Evolutionary conservation across 1,140 invertebrate species (phyloP).

Genomic region (Ridgeia piscesae): DNA sequence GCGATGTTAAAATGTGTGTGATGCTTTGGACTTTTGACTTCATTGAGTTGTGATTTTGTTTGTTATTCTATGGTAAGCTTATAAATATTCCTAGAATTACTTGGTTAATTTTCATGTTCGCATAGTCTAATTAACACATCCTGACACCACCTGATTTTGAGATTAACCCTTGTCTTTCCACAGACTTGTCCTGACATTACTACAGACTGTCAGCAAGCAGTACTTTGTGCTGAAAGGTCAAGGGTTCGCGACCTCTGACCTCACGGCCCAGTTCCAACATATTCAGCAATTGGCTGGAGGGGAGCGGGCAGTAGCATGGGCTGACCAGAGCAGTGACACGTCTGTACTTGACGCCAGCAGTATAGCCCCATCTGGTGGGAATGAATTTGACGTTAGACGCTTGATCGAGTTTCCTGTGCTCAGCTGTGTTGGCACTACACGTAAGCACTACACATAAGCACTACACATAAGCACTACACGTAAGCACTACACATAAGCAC

Average conservation of each 20-base stretch:
- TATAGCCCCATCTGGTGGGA: not conserved
- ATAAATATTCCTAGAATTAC: not conserved
- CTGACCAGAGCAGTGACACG: not conserved
- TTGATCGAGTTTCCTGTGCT: not conserved
- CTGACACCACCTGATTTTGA: not conserved
- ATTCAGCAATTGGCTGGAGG: constrained; percentile 11
- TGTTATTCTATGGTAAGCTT: not conserved
- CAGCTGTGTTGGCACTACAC: not conserved
- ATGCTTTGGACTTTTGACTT: not conserved
- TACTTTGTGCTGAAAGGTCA: constrained; percentile 24
- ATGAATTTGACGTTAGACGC: not conserved
- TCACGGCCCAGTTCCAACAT: constrained; percentile 3
- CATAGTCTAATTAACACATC: not conserved
- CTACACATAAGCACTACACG: not conserved
- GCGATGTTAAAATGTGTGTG: not conserved
- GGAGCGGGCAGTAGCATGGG: constrained; percentile 11
- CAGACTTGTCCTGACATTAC: constrained; percentile 8
- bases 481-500: not conserved
- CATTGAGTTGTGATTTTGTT: not conserved
- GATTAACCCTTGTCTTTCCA: not conserved
- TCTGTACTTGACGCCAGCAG: not conserved
- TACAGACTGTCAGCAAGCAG: constrained; percentile 4
- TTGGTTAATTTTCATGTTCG: not conserved
- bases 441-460: not conserved
- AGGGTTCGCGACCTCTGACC: not conserved